phyloP scores from a whole-genome alignment of 2,888 invertebrate species.

The Nomada fabriciana region DNA sequence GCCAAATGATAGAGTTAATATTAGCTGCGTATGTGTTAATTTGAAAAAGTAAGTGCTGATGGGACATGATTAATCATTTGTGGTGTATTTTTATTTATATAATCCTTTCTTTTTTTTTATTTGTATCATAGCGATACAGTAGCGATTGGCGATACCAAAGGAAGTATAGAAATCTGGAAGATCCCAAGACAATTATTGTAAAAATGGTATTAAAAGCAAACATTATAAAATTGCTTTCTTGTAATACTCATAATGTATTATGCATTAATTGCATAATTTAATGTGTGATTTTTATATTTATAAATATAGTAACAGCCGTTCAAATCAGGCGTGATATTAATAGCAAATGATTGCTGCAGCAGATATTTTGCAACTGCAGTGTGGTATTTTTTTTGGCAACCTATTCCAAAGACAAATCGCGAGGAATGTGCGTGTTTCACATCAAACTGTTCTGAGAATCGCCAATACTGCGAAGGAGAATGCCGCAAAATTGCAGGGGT shows the following conservation, averaged over 20 bases:
- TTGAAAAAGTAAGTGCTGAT: conserved; percentile 75
- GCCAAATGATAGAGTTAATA: conserved; percentile 71
- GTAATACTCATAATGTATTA: background rate
- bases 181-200: conserved; percentile 66
- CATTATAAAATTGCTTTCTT: conserved; percentile 22
- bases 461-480: no score
- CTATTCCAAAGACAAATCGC: no score
- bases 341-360: background rate
- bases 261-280: conserved; percentile 24
- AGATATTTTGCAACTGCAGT: conserved; percentile 13
- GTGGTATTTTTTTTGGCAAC: no score
- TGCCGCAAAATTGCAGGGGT: no score
- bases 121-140: conserved; percentile 76
- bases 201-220: background rate
- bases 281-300: conserved; percentile 34
- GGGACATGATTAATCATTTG: background rate
- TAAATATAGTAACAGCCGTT: background rate
- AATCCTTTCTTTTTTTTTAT: background rate
- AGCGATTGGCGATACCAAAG: conserved; percentile 78
- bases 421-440: no score
- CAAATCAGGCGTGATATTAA: conserved; percentile 10
- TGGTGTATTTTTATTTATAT: conserved; percentile 4
- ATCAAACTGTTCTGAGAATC: no score
- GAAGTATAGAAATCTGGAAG: conserved; percentile 81
- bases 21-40: conserved; percentile 79